Base-by-base conservation (phyloP, 23 tunicate genomes). In the Trididemnum miniatum region DNA sequence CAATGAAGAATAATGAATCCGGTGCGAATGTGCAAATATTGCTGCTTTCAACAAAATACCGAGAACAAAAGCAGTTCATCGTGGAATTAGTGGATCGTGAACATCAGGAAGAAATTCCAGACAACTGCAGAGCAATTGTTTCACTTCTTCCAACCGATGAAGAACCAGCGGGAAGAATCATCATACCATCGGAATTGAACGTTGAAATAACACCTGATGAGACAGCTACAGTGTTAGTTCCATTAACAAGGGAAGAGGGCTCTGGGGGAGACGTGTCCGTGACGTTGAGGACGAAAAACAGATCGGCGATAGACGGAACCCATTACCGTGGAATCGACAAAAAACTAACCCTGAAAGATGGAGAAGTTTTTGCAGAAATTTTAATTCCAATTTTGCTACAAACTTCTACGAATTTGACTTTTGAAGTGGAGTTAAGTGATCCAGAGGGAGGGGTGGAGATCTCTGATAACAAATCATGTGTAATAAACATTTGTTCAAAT, bases 261-360 rank as follows among this genome's bases (percentile, higher is more conserved):
- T 25, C 32, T 29, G 82, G 75, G 0, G 86, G 86, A 4, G 57
- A 86, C 0, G 77, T 86, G 15, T 64, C 82, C 5, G 77, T 80
- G 1, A 25, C 18, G 22, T 30, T 74, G 26, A 80, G 39, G n/a
- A 71, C 90, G 35, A 22, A 23, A 22, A 73, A 86, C 34, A 81
- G 71, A 20, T 73, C 77, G 34, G 97, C 97, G 0, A 37, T 71
- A 3, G 82, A 80, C 20, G 91, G 85, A 31, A 32, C 33, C 0
- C 91, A 91, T 50, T 91, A 86, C 72, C 60, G 28, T 26, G 77
- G 80, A 5, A 65, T 77, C 26, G 82, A 74, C 26, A 85, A 85
- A 31, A 51, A 31, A 34, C 64, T 91, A 0, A 60, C 76, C 0
- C 64, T 91, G 34, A 65, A 82, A 35, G 85, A 91, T 36, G 59